Evolutionary conservation across 1,140 invertebrate species (phyloP).

Genomic region (Apocrypta bakeri): DNA sequence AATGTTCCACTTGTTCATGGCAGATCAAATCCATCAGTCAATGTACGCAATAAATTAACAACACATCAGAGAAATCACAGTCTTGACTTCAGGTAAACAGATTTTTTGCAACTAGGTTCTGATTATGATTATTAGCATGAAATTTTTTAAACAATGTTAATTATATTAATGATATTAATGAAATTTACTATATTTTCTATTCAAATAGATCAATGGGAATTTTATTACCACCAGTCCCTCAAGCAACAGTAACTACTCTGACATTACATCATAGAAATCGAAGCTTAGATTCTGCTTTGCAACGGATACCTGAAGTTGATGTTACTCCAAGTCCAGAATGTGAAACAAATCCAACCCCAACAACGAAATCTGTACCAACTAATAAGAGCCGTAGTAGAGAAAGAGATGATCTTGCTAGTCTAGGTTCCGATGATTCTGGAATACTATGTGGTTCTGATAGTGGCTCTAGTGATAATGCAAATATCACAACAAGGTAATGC

Average conservation of each 20-base stretch:
- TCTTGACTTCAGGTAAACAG: slow-evolving; percentile 81
- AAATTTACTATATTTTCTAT: slow-evolving; percentile 32
- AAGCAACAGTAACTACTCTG: slow-evolving; percentile 74
- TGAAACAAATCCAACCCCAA: slow-evolving; percentile 73
- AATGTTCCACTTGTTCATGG: slow-evolving; percentile 79
- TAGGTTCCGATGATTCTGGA: slow-evolving; percentile 90
- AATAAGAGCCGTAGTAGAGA: slow-evolving; percentile 68
- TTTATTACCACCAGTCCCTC: slow-evolving; percentile 82
- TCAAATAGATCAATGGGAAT: slow-evolving; percentile 83
- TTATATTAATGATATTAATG: too few relatives aligned
- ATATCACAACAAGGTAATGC: slow-evolving; percentile 61
- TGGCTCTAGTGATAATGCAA: slow-evolving; percentile 71
- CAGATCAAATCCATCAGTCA: slow-evolving; percentile 74
- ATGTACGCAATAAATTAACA: slow-evolving; percentile 77
- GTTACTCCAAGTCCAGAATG: slow-evolving; percentile 86
- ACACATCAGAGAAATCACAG: slow-evolving; percentile 86
- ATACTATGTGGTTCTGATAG: slow-evolving; percentile 85
- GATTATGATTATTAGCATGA: background rate
- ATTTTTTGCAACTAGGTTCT: background rate
- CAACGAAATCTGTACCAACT: slow-evolving; percentile 61
- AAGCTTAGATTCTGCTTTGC: slow-evolving; percentile 89
- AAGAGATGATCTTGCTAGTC: slow-evolving; percentile 81
- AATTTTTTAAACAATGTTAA: too few relatives aligned
- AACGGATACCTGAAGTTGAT: slow-evolving; percentile 89
- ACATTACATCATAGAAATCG: slow-evolving; percentile 90